Evolutionary conservation across 2,888 invertebrate genomes (phyloP), one percentile per base, ranked within the genome.

Genomic region (Pteria penguin): DNA sequence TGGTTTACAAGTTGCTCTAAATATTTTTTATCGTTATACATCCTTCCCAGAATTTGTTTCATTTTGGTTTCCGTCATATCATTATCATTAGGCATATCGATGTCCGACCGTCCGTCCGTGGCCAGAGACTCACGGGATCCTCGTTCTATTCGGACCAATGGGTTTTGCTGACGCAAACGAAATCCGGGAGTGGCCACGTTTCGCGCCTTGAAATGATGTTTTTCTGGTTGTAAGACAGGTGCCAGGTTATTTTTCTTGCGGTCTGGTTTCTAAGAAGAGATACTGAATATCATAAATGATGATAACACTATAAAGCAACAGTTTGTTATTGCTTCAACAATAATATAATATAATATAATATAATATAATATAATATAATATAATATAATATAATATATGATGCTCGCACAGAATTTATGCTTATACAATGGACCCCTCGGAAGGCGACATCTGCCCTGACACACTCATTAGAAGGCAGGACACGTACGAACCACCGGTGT

Each of bases 1-100:
- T 85, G 82, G 18, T 76, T 75, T 0, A 82, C 80, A 2, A 85
- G 71, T 58, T 82, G 81, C 71, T 85, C 85, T n/a, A 85, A 74
- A 52, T 85, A 85, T 63, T 82, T 78, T 55, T 82, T 80, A 61
- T 85, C 85, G 32, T 76, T 82, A 62, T 83, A 82, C 85, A 85
- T 85, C 29, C 76, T 73, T 2, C 85, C 85, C 5, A 85, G 76
- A 11, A 83, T 79, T 26, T 82, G 79, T 63, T 80, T 82, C 82
- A 85, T 85, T 69, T 81, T 77, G 14, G 75, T 79, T 26, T 83
- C 82, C 29, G 82, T 76, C 1, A 83, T 78, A 32, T 85, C 83
- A 29, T 82, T 79, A 45, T 76, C 78, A 1, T 27, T 68, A 0
- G 79, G 70, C 52, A 67, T 57, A 55, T 31, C 68, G 24, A 11